Evolutionary conservation across 1,140 invertebrate genomes (phyloP).

Genomic region (Scaptomyza pallida): DNA sequence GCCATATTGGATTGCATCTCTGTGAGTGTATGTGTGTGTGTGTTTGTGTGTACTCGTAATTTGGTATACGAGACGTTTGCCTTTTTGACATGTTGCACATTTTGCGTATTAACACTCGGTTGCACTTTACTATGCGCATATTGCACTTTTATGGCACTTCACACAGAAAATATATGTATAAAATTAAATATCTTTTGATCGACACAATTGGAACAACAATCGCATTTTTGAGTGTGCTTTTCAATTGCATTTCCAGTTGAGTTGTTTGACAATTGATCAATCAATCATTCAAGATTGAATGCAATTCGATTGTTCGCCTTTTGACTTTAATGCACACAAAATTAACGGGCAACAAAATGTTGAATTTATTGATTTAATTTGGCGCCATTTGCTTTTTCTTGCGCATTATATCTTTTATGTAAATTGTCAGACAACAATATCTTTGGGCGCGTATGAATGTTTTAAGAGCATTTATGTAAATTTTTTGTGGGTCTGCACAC

Average conservation of each 20-base stretch:
- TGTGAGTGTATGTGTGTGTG: too few species aligned
- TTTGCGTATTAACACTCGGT: background rate
- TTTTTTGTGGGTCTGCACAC: constrained; percentile 22
- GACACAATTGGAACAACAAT: background rate
- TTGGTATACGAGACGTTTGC: background rate
- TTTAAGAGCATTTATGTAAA: constrained; percentile 43
- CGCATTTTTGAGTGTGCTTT: background rate
- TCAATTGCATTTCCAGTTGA: background rate
- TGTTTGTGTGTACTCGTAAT: background rate
- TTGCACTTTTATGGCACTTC: background rate
- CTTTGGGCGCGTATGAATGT: constrained; percentile 22
- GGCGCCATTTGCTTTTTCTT: too few species aligned
- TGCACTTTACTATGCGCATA: background rate
- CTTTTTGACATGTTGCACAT: constrained; percentile 17
- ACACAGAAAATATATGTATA: too few species aligned
- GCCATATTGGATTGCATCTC: constrained; percentile 73
- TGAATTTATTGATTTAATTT: background rate
- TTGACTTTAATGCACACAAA: background rate
- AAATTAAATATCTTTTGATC: background rate
- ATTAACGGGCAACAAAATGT: too few species aligned
- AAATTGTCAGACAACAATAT: constrained; percentile 31
- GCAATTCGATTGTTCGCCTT: too few species aligned
- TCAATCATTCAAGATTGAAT: background rate
- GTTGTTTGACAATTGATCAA: background rate
- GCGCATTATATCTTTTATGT: constrained; percentile 38